Base-by-base conservation (phyloP, 2,113 vertebrate genomes). In the Morone chrysops region DNA sequence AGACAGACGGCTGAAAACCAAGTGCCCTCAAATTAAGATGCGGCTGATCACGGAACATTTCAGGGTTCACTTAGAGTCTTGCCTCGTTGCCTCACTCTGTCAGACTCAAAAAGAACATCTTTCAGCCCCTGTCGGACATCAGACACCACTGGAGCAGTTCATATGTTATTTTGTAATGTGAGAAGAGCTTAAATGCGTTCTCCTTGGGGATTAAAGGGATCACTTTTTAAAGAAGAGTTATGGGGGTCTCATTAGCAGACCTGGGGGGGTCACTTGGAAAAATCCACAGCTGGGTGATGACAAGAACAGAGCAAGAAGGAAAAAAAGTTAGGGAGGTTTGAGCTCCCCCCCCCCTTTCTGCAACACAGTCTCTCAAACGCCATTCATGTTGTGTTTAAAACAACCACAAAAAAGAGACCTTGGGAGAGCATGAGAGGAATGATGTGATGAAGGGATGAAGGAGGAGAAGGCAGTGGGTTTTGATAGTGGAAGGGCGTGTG, bases 381-480 rank as follows among this genome's bases (percentile, higher is more conserved):
- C 54, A 87, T 72, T 83, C 76, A 89, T 75, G 84, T 81, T 59
- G 62, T 6, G 20, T 84, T 91, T 72, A 70, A 68, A 77, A 79
- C 85, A 38, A 76, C 92, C 89, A 87, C 84, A 92, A 88, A 81
- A 89, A 80, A 81, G 68, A 85, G 51, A 76, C 65, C 62, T 62
- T 50, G 67, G 72, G 83, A 82, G 81, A 77, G 72, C 20, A 3
- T 71, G 79, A 90, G 69, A 82, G 80, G 61, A 82, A 68, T 67
- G 75, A 70, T 51, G 81, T 83, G 66, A 81, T 81, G 85, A 69
- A 66, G 53, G 76, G 77, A 85, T 73, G 75, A 73, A 62, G 89
- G 69, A 84, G 62, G 36, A 51, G 40, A 25, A 75, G n/a, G 56
- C 50, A 56, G 60, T 4, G 11, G 10, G 5, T 61, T 43, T 59